These are phyloP conservation scores for Cyprinella venusta DNA, from an alignment of 2,797 vertebrate species.

Conservation along the genomic window DNA sequence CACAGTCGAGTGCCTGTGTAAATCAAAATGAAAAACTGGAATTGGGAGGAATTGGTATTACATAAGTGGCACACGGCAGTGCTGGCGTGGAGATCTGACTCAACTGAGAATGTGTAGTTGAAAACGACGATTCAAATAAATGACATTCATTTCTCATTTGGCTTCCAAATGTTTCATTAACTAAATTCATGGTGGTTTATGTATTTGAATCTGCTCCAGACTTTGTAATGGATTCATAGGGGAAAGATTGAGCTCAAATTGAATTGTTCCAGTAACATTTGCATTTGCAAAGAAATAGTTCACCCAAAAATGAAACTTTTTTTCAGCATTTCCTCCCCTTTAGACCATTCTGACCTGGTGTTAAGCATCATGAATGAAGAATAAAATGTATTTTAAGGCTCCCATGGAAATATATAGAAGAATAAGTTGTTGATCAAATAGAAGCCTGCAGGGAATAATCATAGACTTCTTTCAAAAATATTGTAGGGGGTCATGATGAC, in stretches of 20 bases:
- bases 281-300: conserved; percentile 6
- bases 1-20: conserved; percentile 20
- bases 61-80: not conserved
- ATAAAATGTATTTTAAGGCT: no score
- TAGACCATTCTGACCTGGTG: not conserved
- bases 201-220: conserved; percentile 34
- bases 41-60: not conserved
- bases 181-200: conserved; percentile 36
- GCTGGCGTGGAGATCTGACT: not conserved
- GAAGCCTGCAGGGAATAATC: no score
- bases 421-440: no score
- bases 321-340: not conserved
- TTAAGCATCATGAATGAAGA: no score
- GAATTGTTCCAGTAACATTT: not conserved
- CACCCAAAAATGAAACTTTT: not conserved
- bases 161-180: conserved; percentile 40
- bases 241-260: conserved; percentile 25
- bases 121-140: conserved; percentile 4
- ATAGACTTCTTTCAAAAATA: no score
- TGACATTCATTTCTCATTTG: conserved; percentile 29
- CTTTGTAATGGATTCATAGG: conserved; percentile 20
- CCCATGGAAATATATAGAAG: no score
- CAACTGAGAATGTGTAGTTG: not conserved
- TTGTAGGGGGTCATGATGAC: no score
- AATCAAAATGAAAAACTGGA: conserved; percentile 28